These are phyloP conservation scores for Keiferia lycopersicella DNA, from an alignment of 2,888 invertebrate species.

Conservation along the genomic window DNA sequence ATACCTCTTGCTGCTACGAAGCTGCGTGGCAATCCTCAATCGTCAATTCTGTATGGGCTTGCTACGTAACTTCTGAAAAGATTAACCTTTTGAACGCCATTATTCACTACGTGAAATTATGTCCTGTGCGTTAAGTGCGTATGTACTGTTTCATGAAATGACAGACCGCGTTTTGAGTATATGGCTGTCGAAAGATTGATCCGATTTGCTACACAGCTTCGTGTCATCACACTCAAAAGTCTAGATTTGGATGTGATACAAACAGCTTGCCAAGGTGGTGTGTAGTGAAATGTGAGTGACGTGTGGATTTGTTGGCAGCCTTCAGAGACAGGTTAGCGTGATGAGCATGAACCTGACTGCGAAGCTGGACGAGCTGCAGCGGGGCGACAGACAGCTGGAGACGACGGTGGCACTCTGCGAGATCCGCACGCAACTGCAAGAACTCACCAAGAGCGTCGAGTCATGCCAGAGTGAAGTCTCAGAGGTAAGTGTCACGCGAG, in stretches of 20 bases:
- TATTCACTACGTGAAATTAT: no score
- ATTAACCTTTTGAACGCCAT: background rate
- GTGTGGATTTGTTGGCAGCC: constrained; percentile 79
- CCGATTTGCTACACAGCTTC: constrained; percentile 4
- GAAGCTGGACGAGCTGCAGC: constrained; percentile 96
- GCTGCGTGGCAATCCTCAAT: background rate
- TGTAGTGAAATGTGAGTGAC: constrained; percentile 1
- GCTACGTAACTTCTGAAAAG: no score
- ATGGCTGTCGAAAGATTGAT: background rate
- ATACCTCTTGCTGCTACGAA: background rate
- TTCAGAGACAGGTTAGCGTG: constrained; percentile 98
- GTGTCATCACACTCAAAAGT: background rate
- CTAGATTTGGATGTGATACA: background rate
- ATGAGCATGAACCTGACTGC: constrained; percentile 98
- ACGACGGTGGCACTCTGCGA: constrained; percentile 96
- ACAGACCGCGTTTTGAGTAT: background rate
- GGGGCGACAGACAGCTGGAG: constrained; percentile 94
- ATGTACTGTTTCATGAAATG: no score
- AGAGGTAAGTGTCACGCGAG: constrained; percentile 83
- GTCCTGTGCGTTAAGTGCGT: no score
- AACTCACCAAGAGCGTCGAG: constrained; percentile 96
- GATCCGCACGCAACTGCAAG: constrained; percentile 95
- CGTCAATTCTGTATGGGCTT: no score
- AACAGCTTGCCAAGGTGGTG: background rate
- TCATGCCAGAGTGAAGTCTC: constrained; percentile 97